Evolutionary conservation across 2,113 vertebrate species (phyloP), one percentile per base, ranked within the genome.

Genomic region (Coregonus clupeaformis): DNA sequence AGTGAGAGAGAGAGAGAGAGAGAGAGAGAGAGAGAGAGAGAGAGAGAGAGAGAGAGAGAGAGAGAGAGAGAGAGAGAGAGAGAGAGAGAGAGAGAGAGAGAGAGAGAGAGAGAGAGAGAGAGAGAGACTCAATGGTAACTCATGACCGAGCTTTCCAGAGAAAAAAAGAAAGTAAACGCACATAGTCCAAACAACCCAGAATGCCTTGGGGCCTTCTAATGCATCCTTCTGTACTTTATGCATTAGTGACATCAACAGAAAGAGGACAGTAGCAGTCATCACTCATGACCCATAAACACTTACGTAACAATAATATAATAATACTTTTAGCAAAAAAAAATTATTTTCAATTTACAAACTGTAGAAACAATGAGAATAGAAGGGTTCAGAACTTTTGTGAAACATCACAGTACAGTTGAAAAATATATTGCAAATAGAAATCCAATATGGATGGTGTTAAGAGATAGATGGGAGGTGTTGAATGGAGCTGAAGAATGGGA

Each of bases 211-310:
- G 89, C 77, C 0, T n/a, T 71, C 71, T 84, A 82, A 85, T 83
- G 76, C 81, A 81, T 85, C 85, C 82, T 78, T 52, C 75, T n/a
- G 49, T 52, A 4, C 49, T 84, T 84, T 86, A 86, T 87, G 81
- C 77, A 86, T 87, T 88, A 84, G 79, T 81, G 72, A 66, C 71
- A 73, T 81, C 81, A 82, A 83, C 76, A 79, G 75, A 84, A 52
- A 52, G 49, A 52, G 12, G 16, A 52, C 13, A 52, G 49, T 14
- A 52, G 49, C 49, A 52, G 49, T 18, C 16, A 52, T 52, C 76
- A 78, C 52, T 57, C 71, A 78, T 79, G 62, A 68, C 75, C 60
- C 80, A 81, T 62, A 85, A 55, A 72, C 72, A 57, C 68, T 25
- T 62, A 20, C 22, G 59, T 62, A 62, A n/a, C n/a, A n/a, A n/a